Percentiles rank a stretch among this genome's conserved stretches.
phyloP scores from a whole-genome alignment of 2,113 vertebrate genomes.

The Naja naja region DNA sequence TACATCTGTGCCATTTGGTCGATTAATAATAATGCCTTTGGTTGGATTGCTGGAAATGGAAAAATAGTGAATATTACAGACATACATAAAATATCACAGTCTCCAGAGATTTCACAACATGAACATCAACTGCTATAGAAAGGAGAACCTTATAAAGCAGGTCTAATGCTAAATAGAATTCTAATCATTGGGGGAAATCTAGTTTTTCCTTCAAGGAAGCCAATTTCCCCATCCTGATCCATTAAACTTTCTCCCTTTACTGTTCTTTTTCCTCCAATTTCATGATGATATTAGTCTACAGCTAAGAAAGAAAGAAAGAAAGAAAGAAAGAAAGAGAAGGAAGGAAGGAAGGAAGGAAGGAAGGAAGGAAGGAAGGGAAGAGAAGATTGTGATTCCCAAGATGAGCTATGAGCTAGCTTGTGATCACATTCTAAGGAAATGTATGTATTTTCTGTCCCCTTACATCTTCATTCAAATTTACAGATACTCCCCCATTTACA shows the following conservation, averaged over 20 bases:
- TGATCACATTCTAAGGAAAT: neutral
- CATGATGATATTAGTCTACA: neutral
- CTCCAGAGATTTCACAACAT: neutral
- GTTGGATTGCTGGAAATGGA: slow-evolving; percentile 86
- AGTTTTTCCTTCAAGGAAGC: neutral
- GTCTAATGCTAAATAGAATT: neutral
- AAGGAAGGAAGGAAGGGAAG: too few relatives aligned
- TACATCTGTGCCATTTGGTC: slow-evolving; percentile 91
- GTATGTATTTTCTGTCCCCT: neutral
- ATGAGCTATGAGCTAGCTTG: neutral
- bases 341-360: too few relatives aligned
- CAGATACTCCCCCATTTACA: too few relatives aligned
- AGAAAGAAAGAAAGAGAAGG: too few relatives aligned
- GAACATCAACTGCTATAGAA: neutral
- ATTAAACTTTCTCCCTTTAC: neutral
- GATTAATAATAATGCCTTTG: slow-evolving; percentile 87
- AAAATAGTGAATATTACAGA: slow-evolving; percentile 6
- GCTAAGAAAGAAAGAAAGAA: neutral
- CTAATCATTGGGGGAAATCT: neutral
- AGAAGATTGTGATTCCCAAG: neutral
- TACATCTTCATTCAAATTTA: neutral
- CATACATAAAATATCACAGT: neutral
- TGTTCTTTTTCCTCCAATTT: neutral
- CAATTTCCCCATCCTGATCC: neutral
- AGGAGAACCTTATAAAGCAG: neutral